Conservation (phyloP, 2,113 vertebrate species). For the Mastomys coucha region DNA sequence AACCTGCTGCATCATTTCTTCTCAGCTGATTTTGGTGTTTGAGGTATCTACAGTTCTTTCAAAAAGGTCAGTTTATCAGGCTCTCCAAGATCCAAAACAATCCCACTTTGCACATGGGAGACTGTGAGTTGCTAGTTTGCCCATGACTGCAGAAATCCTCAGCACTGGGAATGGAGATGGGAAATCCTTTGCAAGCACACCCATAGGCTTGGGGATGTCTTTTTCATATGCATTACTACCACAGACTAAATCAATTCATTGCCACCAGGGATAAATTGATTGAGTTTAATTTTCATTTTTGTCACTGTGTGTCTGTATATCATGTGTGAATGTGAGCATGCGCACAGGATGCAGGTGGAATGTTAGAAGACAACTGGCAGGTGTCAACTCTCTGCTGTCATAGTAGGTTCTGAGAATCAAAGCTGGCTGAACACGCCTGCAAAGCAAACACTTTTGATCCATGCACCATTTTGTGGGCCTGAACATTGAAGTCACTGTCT, state of each 20-base stretch:
- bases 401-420: not conserved
- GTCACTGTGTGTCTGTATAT: not conserved
- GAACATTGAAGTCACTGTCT: conserved; percentile 72
- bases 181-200: too few relatives aligned
- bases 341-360: not conserved
- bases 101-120: not conserved
- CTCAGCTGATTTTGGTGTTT: not conserved
- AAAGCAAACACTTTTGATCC: too few relatives aligned
- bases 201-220: conserved; percentile 56
- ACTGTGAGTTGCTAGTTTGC: too few relatives aligned
- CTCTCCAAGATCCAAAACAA: not conserved
- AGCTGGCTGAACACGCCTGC: too few relatives aligned
- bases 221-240: conserved; percentile 58
- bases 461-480: not conserved
- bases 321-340: too few relatives aligned
- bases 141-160: not conserved
- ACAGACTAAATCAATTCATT: conserved; percentile 27
- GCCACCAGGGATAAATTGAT: conserved; percentile 57
- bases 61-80: not conserved
- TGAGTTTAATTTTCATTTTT: not conserved
- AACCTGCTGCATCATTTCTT: not conserved
- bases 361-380: not conserved
- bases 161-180: not conserved
- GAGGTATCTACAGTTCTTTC: not conserved
- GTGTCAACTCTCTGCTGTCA: not conserved